phyloP scores from a whole-genome alignment of 1,140 invertebrate genomes.

The Drosophila pseudoobscura region DNA sequence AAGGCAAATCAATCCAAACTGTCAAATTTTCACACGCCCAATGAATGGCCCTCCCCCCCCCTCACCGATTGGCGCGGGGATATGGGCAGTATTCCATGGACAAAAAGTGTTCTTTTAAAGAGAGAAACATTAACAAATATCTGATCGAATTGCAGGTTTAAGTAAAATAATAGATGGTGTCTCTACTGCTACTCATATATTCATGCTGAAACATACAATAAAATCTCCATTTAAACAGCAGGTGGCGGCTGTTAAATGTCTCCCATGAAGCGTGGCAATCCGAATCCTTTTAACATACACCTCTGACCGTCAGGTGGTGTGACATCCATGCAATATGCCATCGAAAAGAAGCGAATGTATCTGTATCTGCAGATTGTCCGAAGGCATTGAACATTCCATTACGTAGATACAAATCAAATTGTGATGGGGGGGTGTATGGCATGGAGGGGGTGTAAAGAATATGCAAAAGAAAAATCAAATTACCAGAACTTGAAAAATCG shows the following conservation, averaged over 20 bases:
- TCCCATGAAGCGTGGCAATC: no score
- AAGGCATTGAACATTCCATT: constrained; percentile 45
- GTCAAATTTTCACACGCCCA: not conserved
- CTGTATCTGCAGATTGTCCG: constrained; percentile 12
- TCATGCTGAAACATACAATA: no score
- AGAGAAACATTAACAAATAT: no score
- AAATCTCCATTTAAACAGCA: no score
- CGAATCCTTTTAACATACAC: not conserved
- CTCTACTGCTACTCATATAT: no score
- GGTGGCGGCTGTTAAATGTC: no score
- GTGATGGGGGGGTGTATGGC: not conserved
- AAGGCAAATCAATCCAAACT: constrained; percentile 9
- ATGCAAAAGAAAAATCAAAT: constrained; percentile 58
- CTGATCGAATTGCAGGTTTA: no score
- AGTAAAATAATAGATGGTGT: no score
- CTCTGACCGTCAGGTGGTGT: constrained; percentile 41
- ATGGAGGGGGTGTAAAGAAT: constrained; percentile 12
- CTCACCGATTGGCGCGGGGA: no score
- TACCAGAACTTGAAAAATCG: constrained; percentile 58
- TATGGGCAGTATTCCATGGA: no score
- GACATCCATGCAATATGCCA: constrained; percentile 27
- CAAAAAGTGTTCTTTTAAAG: no score
- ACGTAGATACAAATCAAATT: constrained; percentile 63
- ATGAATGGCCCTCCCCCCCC: not conserved
- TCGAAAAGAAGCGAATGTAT: not conserved